Evolutionary conservation across 2,113 vertebrate genomes (phyloP).

Genomic region (Tursiops truncatus): DNA sequence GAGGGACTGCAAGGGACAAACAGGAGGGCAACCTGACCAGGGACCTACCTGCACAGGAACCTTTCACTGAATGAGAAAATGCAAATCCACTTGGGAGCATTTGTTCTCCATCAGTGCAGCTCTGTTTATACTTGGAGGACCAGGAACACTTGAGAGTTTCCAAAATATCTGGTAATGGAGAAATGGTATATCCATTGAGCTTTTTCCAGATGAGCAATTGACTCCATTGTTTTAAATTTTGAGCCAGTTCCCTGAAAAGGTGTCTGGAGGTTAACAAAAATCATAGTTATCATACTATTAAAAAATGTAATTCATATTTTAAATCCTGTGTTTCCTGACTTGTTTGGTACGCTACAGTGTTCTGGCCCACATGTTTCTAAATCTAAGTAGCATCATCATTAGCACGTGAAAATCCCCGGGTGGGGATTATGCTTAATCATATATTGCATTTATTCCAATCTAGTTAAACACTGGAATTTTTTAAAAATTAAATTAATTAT

Average conservation of each 20-base stretch:
- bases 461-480: slow-evolving; percentile 10
- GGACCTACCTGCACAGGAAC: neutral
- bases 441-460: neutral
- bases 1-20: neutral
- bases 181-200: neutral
- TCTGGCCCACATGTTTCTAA: neutral
- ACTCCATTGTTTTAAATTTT: neutral
- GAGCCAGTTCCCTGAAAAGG: neutral
- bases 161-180: neutral
- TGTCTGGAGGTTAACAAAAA: slow-evolving; percentile 11
- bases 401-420: neutral
- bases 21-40: neutral
- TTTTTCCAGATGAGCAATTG: neutral
- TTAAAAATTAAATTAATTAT: neutral
- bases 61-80: neutral
- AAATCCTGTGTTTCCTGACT: neutral
- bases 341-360: neutral
- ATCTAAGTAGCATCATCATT: neutral
- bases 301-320: neutral
- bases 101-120: neutral
- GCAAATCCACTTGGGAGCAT: neutral
- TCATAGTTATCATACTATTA: neutral
- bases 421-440: neutral
- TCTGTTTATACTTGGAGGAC: neutral
- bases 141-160: neutral